Percentiles rank a stretch among this genome's conserved stretches.
Evolutionary conservation across 2,888 invertebrate species (phyloP).

Genomic region (Cantharis nigra): DNA sequence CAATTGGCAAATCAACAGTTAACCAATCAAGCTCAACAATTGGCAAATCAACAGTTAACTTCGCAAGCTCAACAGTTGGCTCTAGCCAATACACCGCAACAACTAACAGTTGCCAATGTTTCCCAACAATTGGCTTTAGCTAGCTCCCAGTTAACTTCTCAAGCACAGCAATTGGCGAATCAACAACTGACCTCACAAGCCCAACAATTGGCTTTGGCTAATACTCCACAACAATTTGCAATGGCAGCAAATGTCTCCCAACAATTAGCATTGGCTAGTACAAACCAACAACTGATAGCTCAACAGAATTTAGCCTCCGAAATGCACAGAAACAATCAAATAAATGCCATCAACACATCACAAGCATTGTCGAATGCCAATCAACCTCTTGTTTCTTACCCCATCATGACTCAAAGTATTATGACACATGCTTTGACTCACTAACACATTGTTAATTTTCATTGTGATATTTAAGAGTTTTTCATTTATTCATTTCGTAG

Average conservation of each 20-base stretch:
- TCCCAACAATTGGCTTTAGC: conserved; percentile 49
- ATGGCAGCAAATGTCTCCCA: conserved; percentile 46
- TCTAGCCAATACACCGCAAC: conserved; percentile 43
- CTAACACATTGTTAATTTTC: conserved; percentile 20
- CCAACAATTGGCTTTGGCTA: conserved; percentile 42
- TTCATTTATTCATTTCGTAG: neutral
- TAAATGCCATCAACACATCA: conserved; percentile 56
- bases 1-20: conserved; percentile 43
- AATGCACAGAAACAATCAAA: conserved; percentile 49
- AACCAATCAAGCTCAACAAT: conserved; percentile 48
- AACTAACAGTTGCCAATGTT: conserved; percentile 46
- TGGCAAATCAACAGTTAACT: conserved; percentile 49
- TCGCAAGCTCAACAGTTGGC: conserved; percentile 42
- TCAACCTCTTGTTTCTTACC: conserved; percentile 67
- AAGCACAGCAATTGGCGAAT: conserved; percentile 50
- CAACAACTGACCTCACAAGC: conserved; percentile 47
- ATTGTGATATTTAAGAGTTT: conserved; percentile 5
- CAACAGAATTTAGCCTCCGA: conserved; percentile 49
- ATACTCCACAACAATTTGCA: conserved; percentile 47
- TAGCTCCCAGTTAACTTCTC: conserved; percentile 45
- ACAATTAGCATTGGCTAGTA: conserved; percentile 46
- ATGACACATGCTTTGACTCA: conserved; percentile 50
- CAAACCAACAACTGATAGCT: conserved; percentile 45
- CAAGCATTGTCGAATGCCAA: conserved; percentile 65
- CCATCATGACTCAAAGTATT: conserved; percentile 65